Evolutionary conservation across 2,113 vertebrate genomes (phyloP).

Genomic region (Zootoca vivipara): DNA sequence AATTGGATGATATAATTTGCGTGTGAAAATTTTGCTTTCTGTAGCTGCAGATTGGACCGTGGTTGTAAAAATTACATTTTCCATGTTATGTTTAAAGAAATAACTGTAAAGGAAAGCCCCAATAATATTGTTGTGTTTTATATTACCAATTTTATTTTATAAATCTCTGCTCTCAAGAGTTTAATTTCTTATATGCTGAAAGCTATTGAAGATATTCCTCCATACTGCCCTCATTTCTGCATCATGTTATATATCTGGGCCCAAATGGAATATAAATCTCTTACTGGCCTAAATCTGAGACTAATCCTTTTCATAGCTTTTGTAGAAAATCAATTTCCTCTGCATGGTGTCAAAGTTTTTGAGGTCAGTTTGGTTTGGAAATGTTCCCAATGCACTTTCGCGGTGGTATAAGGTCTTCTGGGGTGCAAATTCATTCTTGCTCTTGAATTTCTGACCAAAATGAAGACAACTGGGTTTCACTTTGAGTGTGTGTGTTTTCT

Average conservation of each 20-base stretch:
- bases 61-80: neutral
- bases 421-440: conserved; percentile 48
- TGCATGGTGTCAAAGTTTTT: conserved; percentile 66
- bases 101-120: neutral
- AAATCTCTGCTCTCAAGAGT: conserved; percentile 33
- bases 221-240: conserved; percentile 7
- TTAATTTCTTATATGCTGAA: neutral
- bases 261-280: conserved; percentile 60
- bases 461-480: conserved; percentile 26
- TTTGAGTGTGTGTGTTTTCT: conserved; percentile 6
- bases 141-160: neutral
- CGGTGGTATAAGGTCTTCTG: conserved; percentile 19
- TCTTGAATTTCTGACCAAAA: conserved; percentile 41
- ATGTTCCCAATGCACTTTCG: conserved; percentile 13
- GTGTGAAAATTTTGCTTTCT: neutral
- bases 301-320: conserved; percentile 69
- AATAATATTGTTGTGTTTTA: neutral
- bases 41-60: neutral
- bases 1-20: neutral
- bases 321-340: conserved; percentile 74
- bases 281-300: conserved; percentile 61
- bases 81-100: conserved; percentile 18
- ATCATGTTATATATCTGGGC: conserved; percentile 39
- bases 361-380: conserved; percentile 63
- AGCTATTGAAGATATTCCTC: neutral